These are phyloP conservation scores for Papilio gigon DNA, from an alignment of 2,888 invertebrate genomes.

Conservation along the genomic window DNA sequence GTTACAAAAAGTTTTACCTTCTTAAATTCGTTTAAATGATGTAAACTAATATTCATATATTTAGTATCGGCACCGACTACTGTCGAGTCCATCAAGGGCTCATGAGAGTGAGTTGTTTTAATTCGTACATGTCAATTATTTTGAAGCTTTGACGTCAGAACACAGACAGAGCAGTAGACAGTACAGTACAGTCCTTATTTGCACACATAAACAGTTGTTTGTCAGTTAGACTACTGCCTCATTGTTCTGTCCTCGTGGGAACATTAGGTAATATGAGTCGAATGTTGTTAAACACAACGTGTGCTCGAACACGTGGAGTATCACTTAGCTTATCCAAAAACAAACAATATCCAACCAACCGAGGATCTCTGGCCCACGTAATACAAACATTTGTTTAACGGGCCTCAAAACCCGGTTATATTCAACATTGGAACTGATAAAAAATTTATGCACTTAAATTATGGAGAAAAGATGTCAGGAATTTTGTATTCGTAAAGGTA, in stretches of 20 bases:
- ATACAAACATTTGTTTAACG: conserved; percentile 70
- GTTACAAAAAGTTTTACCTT: too few relatives aligned
- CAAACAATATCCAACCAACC: conserved; percentile 49
- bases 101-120: too few relatives aligned
- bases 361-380: conserved; percentile 64
- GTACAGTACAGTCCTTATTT: not conserved
- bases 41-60: too few relatives aligned
- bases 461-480: not conserved
- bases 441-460: not conserved
- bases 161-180: not conserved
- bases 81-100: too few relatives aligned
- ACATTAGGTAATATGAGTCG: conserved; percentile 43
- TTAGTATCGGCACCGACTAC: too few relatives aligned
- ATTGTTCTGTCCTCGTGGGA: not conserved
- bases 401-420: conserved; percentile 63
- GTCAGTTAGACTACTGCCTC: not conserved
- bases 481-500: not conserved
- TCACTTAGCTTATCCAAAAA: conserved; percentile 61
- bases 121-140: too few relatives aligned
- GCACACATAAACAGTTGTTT: not conserved
- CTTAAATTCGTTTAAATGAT: too few relatives aligned
- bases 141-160: too few relatives aligned
- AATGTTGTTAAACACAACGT: conserved; percentile 40
- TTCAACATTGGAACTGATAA: not conserved
- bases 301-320: conserved; percentile 44